These are phyloP conservation scores for Meloidogyne exigua DNA, from an alignment of 1,140 invertebrate genomes.

Conservation along the genomic window DNA sequence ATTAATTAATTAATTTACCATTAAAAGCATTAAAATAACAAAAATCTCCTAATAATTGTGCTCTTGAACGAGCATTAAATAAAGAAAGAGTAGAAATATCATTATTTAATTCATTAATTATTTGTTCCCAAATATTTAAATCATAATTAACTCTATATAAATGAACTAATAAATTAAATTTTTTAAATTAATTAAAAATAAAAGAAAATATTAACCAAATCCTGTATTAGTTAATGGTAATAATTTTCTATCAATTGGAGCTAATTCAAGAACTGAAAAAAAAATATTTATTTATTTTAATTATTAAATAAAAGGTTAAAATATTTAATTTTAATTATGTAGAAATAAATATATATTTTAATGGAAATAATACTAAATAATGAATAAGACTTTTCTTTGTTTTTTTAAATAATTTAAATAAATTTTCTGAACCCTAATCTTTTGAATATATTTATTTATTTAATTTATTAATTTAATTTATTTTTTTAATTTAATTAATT, in stretches of 20 bases:
- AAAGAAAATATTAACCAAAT: conserved; percentile 15
- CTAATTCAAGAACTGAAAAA: conserved; percentile 34
- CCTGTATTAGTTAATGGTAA: conserved; percentile 29
- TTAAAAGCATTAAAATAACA: conserved; percentile 40
- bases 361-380: too few species aligned
- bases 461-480: too few species aligned
- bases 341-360: neutral
- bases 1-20: conserved; percentile 6
- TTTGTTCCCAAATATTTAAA: conserved; percentile 29
- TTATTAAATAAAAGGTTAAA: too few species aligned
- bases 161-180: conserved; percentile 18
- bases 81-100: neutral
- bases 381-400: too few species aligned
- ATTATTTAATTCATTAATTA: conserved; percentile 20
- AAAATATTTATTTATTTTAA: too few species aligned
- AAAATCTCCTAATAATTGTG: conserved; percentile 38
- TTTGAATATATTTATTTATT: too few species aligned
- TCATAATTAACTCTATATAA: conserved; percentile 41
- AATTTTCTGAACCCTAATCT: too few species aligned
- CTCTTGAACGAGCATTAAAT: conserved; percentile 11
- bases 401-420: too few species aligned
- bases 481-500: too few species aligned
- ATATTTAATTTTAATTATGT: neutral
- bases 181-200: neutral
- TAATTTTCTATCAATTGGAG: conserved; percentile 33